phyloP scores from a whole-genome alignment of 2,888 invertebrate genomes.

The Harpalus rufipes region DNA sequence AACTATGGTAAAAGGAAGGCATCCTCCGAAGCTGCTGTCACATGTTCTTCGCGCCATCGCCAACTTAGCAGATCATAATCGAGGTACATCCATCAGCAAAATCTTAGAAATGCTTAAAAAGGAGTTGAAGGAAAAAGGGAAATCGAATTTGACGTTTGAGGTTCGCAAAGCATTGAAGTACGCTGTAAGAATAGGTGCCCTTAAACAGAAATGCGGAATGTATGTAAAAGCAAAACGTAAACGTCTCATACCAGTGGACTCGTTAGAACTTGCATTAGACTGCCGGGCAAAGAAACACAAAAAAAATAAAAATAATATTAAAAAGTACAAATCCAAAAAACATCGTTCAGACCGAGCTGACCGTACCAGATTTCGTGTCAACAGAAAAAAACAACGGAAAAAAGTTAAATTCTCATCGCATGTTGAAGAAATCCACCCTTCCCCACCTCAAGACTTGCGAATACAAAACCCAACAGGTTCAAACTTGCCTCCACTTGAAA shows the following conservation, averaged over 20 bases:
- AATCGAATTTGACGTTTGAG: not conserved
- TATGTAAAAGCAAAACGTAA: not conserved
- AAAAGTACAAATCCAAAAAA: not conserved
- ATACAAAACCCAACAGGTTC: not conserved
- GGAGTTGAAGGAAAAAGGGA: not conserved
- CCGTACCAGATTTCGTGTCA: not conserved
- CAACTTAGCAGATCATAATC: not conserved
- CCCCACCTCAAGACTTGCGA: not conserved
- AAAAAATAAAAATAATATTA: not conserved
- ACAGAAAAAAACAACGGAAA: not conserved
- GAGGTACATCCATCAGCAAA: not conserved
- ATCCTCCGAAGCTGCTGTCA: conserved; percentile 31
- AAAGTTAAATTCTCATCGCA: not conserved
- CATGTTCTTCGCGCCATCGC: conserved; percentile 20
- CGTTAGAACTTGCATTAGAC: conserved; percentile 9
- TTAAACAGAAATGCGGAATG: not conserved
- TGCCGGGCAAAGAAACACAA: conserved; percentile 13
- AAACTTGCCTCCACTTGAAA: not conserved
- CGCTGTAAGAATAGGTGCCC: conserved; percentile 6
- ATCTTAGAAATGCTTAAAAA: not conserved
- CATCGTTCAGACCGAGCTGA: not conserved
- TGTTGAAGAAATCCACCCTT: not conserved
- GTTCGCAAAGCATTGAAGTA: conserved; percentile 26
- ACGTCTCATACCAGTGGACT: conserved; percentile 15
- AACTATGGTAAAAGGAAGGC: conserved; percentile 9